Percentiles rank a stretch among this genome's conserved stretches.
These are phyloP conservation scores for Catocala sponsa DNA, from an alignment of 2,888 invertebrate genomes.

Conservation along the genomic window DNA sequence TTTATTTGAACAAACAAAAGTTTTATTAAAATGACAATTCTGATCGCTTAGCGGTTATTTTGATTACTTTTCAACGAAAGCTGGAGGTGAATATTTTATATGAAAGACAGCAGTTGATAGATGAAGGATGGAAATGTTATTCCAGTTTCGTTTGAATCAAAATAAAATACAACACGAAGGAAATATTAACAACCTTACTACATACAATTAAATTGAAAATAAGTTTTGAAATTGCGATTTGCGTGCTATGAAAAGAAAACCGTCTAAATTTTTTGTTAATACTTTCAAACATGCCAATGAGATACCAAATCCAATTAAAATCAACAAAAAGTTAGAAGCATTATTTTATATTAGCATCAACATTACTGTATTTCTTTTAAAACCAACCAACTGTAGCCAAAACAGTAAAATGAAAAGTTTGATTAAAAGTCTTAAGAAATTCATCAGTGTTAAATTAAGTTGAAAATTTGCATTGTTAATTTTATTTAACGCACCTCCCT, in stretches of 20 bases:
- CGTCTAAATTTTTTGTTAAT: too few relatives aligned
- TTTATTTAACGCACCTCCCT: conserved; percentile 71
- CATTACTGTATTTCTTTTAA: conserved; percentile 20
- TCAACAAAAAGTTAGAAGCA: conserved; percentile 3
- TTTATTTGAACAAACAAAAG: conserved; percentile 60
- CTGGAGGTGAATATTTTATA: background rate
- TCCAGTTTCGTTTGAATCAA: too few relatives aligned
- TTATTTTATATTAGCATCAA: conserved; percentile 18
- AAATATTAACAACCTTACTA: too few relatives aligned
- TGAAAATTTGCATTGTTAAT: conserved; percentile 78
- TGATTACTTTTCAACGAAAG: conserved; percentile 1
- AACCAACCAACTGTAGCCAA: conserved; percentile 35
- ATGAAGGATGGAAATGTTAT: too few relatives aligned
- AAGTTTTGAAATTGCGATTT: too few relatives aligned
- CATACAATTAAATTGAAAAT: too few relatives aligned
- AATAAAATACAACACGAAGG: too few relatives aligned
- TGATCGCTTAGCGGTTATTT: conserved; percentile 18
- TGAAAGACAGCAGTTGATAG: too few relatives aligned
- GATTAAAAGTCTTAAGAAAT: conserved; percentile 69
- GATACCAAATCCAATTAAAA: background rate
- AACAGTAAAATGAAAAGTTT: conserved; percentile 67
- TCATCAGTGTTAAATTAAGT: conserved; percentile 73
- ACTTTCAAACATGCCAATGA: background rate
- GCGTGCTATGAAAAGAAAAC: too few relatives aligned
- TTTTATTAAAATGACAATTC: conserved; percentile 48